Percentiles rank a stretch among this genome's conserved stretches.
phyloP scores from a whole-genome alignment of 2,113 vertebrate genomes.

The Oenanthe oenanthe region DNA sequence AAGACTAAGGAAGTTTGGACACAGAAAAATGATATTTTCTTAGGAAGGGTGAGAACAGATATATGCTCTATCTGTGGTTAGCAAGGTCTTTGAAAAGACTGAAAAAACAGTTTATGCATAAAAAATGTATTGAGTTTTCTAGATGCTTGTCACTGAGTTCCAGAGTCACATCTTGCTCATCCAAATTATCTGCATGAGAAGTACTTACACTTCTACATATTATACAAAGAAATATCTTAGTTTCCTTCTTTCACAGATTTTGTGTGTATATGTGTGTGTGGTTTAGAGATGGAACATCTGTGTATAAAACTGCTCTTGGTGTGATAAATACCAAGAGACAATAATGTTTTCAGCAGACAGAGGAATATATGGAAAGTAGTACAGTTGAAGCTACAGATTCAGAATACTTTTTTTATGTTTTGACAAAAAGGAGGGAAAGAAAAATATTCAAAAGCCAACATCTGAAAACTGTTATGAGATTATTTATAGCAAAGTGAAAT shows the following conservation, averaged over 20 bases:
- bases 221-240: neutral
- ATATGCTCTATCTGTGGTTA: neutral
- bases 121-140: neutral
- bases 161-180: neutral
- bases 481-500: constrained; percentile 10
- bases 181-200: neutral
- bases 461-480: neutral
- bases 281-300: neutral
- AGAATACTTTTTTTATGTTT: neutral
- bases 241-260: neutral
- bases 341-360: neutral
- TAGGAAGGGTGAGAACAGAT: neutral
- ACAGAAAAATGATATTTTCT: neutral
- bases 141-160: neutral
- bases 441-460: neutral
- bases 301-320: neutral
- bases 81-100: neutral
- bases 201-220: neutral
- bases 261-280: neutral
- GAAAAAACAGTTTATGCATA: neutral
- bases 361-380: neutral
- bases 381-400: neutral
- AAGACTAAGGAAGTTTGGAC: neutral
- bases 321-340: neutral
- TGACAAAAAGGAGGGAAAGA: neutral